phyloP scores from a whole-genome alignment of 2,888 invertebrate genomes.

The Stomorhina lunata region DNA sequence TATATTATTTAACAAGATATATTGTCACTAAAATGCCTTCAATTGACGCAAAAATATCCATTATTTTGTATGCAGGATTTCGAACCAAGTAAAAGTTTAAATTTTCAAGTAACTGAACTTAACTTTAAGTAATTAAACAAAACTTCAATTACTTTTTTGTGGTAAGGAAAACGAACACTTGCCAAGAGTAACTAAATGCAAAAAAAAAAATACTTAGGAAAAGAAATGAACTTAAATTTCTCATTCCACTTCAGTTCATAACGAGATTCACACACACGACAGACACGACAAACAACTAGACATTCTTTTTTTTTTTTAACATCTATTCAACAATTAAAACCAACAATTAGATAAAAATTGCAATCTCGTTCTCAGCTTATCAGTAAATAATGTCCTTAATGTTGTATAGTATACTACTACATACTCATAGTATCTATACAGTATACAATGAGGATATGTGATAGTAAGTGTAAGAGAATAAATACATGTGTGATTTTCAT shows the following conservation, averaged over 20 bases:
- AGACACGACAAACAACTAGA: background rate
- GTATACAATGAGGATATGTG: background rate
- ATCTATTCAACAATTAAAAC: constrained; percentile 48
- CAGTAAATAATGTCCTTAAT: constrained; percentile 37
- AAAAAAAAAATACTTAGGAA: background rate
- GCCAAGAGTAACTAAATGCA: background rate
- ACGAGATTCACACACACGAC: background rate
- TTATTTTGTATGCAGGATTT: too few relatives aligned
- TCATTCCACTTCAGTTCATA: background rate
- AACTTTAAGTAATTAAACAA: background rate
- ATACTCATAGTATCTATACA: background rate
- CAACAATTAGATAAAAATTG: constrained; percentile 58
- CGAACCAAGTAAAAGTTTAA: too few relatives aligned
- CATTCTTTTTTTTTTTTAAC: background rate
- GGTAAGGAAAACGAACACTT: constrained; percentile 6
- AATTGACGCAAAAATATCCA: too few relatives aligned
- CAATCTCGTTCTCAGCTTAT: constrained; percentile 48
- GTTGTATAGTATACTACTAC: too few relatives aligned
- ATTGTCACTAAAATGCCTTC: too few relatives aligned
- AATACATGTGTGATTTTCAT: background rate
- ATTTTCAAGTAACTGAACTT: background rate
- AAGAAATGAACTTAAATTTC: background rate
- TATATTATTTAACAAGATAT: too few relatives aligned
- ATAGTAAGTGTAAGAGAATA: background rate
- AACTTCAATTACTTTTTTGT: background rate